phyloP scores from a whole-genome alignment of 2,888 invertebrate genomes.

The Zygogramma bicolorata region DNA sequence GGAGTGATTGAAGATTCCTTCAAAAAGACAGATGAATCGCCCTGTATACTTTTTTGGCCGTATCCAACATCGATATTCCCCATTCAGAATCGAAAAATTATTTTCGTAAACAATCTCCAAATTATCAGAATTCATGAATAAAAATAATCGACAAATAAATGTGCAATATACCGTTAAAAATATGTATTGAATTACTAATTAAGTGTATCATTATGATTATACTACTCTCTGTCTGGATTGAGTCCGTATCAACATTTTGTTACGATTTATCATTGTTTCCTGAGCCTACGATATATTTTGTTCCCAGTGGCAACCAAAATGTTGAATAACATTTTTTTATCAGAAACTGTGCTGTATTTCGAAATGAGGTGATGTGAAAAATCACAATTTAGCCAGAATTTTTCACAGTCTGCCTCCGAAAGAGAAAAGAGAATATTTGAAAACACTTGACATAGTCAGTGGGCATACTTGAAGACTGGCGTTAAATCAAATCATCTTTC shows the following conservation, averaged over 20 bases:
- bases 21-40: no score
- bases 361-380: no score
- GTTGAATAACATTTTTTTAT: constrained; percentile 19
- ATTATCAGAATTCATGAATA: neutral
- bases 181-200: constrained; percentile 3
- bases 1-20: no score
- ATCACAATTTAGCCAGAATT: no score
- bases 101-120: neutral
- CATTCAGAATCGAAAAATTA: neutral
- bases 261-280: constrained; percentile 60
- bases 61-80: neutral
- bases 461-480: no score
- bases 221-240: constrained; percentile 52
- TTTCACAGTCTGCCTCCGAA: no score
- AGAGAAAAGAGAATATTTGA: no score
- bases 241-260: constrained; percentile 53
- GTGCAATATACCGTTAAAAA: constrained; percentile 1
- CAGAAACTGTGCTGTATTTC: no score
- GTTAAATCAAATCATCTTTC: no score
- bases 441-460: no score
- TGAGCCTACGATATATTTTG: constrained; percentile 54
- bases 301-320: constrained; percentile 50
- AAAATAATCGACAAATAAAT: neutral
- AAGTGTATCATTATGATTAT: constrained; percentile 30
- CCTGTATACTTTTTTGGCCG: no score